phyloP scores from a whole-genome alignment of 2,113 vertebrate species.

The Nyctibius bracteatus region DNA sequence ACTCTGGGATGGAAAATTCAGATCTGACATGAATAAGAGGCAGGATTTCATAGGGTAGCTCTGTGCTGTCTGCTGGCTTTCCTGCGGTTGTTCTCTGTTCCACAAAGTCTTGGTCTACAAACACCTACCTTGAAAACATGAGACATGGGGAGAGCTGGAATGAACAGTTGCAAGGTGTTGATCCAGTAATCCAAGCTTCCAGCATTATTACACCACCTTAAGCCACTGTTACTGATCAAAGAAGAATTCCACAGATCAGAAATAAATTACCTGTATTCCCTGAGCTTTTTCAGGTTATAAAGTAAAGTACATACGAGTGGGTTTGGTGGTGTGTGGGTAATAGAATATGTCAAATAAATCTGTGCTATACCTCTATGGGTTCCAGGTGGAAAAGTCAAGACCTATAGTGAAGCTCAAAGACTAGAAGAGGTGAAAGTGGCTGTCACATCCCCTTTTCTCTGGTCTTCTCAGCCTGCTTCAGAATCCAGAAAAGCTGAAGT shows the following conservation, averaged over 20 bases:
- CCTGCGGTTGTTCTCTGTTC: neutral
- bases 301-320: neutral
- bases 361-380: neutral
- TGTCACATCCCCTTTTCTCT: neutral
- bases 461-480: neutral
- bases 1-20: neutral
- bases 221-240: neutral
- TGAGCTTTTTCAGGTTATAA: neutral
- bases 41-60: neutral
- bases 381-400: neutral
- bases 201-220: neutral
- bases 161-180: neutral
- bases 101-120: neutral
- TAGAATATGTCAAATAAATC: neutral
- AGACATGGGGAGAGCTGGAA: neutral
- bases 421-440: neutral
- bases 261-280: neutral
- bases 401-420: neutral
- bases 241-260: neutral
- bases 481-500: neutral
- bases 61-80: neutral
- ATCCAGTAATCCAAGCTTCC: neutral
- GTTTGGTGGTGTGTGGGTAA: neutral
- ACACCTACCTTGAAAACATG: neutral
- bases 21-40: neutral